phyloP scores from a whole-genome alignment of 2,113 vertebrate genomes.

The Clarias gariepinus region DNA sequence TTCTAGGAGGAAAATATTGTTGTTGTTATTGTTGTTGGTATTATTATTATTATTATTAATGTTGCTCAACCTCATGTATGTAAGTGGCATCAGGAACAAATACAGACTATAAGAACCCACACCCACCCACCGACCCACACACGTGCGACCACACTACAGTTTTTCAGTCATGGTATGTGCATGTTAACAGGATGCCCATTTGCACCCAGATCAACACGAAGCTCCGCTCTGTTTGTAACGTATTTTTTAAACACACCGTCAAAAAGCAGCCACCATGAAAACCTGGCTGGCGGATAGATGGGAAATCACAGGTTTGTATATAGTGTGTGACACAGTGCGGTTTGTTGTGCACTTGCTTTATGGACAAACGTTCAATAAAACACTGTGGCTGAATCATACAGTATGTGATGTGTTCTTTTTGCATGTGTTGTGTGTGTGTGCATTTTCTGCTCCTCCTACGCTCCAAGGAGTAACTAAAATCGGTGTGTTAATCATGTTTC shows the following conservation, averaged over 20 bases:
- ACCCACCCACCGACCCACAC: not conserved
- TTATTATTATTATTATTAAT: constrained; percentile 62
- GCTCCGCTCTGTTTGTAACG: constrained; percentile 80
- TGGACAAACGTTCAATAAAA: constrained; percentile 98
- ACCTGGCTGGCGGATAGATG: constrained; percentile 59
- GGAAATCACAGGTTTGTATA: constrained; percentile 86
- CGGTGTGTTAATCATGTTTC: not conserved
- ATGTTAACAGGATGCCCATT: constrained; percentile 89
- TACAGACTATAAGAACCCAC: constrained; percentile 75
- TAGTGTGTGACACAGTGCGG: constrained; percentile 92
- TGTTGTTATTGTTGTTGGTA: constrained; percentile 71
- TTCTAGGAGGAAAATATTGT: constrained; percentile 74
- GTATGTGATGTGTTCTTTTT: constrained; percentile 50
- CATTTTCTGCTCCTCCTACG: constrained; percentile 17
- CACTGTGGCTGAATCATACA: constrained; percentile 86
- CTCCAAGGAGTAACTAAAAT: not conserved
- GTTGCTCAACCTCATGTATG: constrained; percentile 84
- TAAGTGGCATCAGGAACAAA: constrained; percentile 77
- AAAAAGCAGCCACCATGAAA: constrained; percentile 76
- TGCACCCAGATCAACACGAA: constrained; percentile 79
- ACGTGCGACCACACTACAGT: constrained; percentile 59
- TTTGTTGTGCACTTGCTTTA: constrained; percentile 99
- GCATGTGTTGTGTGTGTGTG: not conserved
- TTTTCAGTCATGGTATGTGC: constrained; percentile 88
- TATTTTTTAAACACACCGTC: constrained; percentile 84